Evolutionary conservation across 2,888 invertebrate genomes (phyloP), one percentile per base, ranked within the genome.

Genomic region (Gymnoscelis rufifasciata): DNA sequence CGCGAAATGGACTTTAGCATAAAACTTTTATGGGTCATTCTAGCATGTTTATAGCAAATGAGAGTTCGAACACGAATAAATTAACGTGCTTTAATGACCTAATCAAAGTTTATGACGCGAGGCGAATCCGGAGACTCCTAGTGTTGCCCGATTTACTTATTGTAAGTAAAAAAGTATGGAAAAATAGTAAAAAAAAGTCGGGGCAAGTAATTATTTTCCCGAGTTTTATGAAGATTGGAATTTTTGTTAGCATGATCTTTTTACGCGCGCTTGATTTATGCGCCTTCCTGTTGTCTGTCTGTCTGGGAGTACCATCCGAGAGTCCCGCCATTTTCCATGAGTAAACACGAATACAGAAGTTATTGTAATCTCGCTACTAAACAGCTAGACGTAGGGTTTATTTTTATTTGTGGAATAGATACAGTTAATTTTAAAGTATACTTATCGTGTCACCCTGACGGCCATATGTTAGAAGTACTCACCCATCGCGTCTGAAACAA

Each of bases 401-500:
- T 13, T 33, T 44, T 19, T 3, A 19, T 19, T 19, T 19, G 19
- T 19, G 3, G 5, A 19, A 2, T 19, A 19, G 19, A 19, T 3
- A 19, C 5, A 19, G 19, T 19, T 19, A 19, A 19, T 19, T 31
- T 12, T 7, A 23, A 35, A 29, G 3, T 28, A 15, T 12, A 23
- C 15, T 15, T 14, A 19, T 38, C 68, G 72, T 52, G 46, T 66
- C 71, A 78, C 77, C 78, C 76, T 74, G 64, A 62, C 64, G 13
- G 47, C 33, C 50, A 49, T 38, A 24, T 49, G 49, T 39, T 19
- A 37, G 45, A 39, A 12, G n/a, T 83, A 91, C 93, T 93, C 91
- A 93, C 93, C 93, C 91, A 93, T 92, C 82, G 93, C 93, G 90
- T 93, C 93, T 93, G 93, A 74, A 93, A 93, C 92, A 93, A 90